Conservation (phyloP, 92 coral and sea anemone genomes). For the Phenganax stokvisi region DNA sequence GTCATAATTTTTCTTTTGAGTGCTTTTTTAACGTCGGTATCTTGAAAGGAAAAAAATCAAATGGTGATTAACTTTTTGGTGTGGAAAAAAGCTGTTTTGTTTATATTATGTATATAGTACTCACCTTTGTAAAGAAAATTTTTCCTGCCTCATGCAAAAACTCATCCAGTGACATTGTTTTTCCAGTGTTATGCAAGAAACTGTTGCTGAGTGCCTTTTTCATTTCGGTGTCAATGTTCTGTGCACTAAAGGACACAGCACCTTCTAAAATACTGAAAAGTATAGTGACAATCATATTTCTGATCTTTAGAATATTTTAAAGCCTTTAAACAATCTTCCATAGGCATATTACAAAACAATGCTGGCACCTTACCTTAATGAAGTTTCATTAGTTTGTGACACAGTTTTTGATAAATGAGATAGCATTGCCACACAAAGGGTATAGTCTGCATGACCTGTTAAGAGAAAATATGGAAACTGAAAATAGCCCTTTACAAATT, state of each 20-base stretch:
- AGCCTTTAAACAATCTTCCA: too few relatives aligned
- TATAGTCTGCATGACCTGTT: constrained; percentile 28
- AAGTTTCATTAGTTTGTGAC: constrained; percentile 16
- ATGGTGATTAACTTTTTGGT: background rate
- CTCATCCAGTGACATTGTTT: constrained; percentile 73
- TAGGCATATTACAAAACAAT: too few relatives aligned
- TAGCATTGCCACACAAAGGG: constrained; percentile 32
- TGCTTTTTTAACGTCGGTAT: constrained; percentile 31
- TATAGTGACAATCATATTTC: background rate
- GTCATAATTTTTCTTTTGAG: background rate
- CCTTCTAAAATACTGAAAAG: constrained; percentile 62
- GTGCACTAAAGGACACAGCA: constrained; percentile 61
- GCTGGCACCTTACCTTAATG: background rate
- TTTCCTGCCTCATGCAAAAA: constrained; percentile 70
- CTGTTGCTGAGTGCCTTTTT: constrained; percentile 58
- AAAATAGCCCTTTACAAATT: background rate
- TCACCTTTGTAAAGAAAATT: constrained; percentile 75
- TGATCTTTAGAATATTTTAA: too few relatives aligned
- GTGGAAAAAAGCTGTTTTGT: background rate
- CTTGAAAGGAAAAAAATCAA: constrained; percentile 32
- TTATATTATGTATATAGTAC: background rate
- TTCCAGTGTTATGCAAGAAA: constrained; percentile 49
- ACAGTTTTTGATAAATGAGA: constrained; percentile 22
- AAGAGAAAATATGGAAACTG: background rate
- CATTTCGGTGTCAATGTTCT: constrained; percentile 47